Evolutionary conservation across 2,797 vertebrate genomes (phyloP).

Genomic region (Muscicapa comitata): DNA sequence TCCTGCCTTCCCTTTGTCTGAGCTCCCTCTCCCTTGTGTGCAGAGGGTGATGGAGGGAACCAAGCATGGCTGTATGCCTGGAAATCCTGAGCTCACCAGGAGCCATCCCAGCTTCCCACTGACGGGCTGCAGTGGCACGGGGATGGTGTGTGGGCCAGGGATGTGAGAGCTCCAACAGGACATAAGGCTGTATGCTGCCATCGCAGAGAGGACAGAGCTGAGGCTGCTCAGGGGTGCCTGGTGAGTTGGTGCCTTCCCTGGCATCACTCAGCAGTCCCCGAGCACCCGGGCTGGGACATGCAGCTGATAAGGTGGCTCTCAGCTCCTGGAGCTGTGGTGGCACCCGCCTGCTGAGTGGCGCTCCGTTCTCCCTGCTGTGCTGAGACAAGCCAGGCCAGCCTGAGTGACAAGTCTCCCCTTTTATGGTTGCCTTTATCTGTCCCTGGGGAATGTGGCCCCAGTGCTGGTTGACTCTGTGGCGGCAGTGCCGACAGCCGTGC

Average conservation of each 20-base stretch:
- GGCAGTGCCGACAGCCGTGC: rapidly evolving
- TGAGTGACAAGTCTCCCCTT: slow-evolving; percentile 51
- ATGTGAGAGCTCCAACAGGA: neutral
- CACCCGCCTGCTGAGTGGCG: neutral
- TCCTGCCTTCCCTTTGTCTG: neutral
- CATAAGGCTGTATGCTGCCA: neutral
- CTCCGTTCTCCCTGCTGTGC: rapidly evolving
- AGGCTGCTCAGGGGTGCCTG: neutral
- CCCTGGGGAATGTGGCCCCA: neutral
- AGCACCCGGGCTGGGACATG: neutral
- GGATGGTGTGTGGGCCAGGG: rapidly evolving
- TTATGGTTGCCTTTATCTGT: slow-evolving; percentile 60
- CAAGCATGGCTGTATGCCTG: neutral
- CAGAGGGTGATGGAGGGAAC: neutral
- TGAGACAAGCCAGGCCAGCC: slow-evolving; percentile 53
- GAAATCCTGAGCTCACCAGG: neutral
- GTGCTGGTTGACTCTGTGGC: neutral
- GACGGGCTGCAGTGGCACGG: rapidly evolving
- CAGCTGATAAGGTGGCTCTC: neutral
- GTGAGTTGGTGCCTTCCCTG: neutral
- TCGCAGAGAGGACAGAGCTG: rapidly evolving
- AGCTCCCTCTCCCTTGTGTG: neutral
- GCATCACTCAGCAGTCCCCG: neutral
- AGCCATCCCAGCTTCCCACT: neutral
- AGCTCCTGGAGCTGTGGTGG: neutral